Evolutionary conservation across 2,888 invertebrate species (phyloP), one percentile per base, ranked within the genome.

Genomic region (Nysson spinosus): DNA sequence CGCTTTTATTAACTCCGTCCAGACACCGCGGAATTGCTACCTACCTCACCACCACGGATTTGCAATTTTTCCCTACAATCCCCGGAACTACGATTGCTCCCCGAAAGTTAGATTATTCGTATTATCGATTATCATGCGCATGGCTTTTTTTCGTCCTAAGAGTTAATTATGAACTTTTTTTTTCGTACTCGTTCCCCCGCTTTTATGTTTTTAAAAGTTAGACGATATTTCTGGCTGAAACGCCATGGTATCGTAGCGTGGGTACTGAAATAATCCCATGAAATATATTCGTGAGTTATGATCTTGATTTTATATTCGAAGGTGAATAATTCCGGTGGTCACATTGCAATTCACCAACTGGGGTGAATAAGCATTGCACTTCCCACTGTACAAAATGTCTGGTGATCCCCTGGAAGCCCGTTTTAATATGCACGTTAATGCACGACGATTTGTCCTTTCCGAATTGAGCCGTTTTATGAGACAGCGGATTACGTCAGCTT

Each of bases 1-100:
- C 28, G 72, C 66, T 63, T 75, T 75, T 65, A 77, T 72, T 68
- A 73, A 68, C 60, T 58, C 50, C 57, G 52, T 71, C 69, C 40
- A 64, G 61, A 63, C 61, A 54, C 40, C 51, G 62, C 47, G 63
- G 57, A 63, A 52, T 30, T 63, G 42, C 28, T 24, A 9, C 51
- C 17, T 34, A 28, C 20, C 19, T 40, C 20, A n/a, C 16, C 30
- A 30, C 16, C 17, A 34, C 20, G 24, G 28, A 51, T 24, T 51
- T 34, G 51, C 40, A 39, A 30, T 56, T 47, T 34, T 47, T 47
- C 35, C 2, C 42, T 19, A 32, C 43, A 17, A 19, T 40, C 40
- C 32, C 14, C 20, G 30, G 19, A 20, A 12, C 30, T 7, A 34
- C 12, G 9, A 34, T 34, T 34, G 34, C 34, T 14, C 34, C n/a